Conservation (phyloP, 1,140 invertebrate genomes). For the Eurosta solidaginis region DNA sequence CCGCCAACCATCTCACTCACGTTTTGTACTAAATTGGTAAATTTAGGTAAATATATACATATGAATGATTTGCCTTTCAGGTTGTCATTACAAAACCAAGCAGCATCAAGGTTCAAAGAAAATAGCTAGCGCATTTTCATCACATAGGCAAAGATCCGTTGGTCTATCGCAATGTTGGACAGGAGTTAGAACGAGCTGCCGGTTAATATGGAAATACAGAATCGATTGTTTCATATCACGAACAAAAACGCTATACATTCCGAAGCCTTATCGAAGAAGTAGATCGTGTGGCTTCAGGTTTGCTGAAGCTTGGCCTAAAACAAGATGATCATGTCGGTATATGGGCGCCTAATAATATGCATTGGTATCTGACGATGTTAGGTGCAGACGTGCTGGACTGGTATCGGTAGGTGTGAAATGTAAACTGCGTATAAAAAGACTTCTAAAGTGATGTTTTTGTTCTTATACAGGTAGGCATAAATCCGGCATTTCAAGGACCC, state of each 20-base stretch:
- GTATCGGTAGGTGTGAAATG: conserved; percentile 69
- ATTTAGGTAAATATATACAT: no score
- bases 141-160: conserved; percentile 65
- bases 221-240: conserved; percentile 67
- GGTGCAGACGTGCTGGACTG: conserved; percentile 80
- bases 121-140: conserved; percentile 43
- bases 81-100: neutral
- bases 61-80: neutral
- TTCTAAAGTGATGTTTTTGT: no score
- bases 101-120: neutral
- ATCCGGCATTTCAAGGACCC: conserved; percentile 77
- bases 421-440: neutral
- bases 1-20: no score
- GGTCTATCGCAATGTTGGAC: conserved; percentile 66
- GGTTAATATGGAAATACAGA: conserved; percentile 65
- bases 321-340: conserved; percentile 85
- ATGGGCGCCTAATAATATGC: conserved; percentile 84
- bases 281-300: conserved; percentile 81
- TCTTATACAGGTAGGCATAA: conserved; percentile 62
- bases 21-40: no score
- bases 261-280: conserved; percentile 67
- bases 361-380: conserved; percentile 81
- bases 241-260: conserved; percentile 69
- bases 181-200: conserved; percentile 65
- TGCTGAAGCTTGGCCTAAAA: conserved; percentile 76